Conservation (phyloP, 53 echinoderm and acorn worm species). For the Hippasteria phrygiana region DNA sequence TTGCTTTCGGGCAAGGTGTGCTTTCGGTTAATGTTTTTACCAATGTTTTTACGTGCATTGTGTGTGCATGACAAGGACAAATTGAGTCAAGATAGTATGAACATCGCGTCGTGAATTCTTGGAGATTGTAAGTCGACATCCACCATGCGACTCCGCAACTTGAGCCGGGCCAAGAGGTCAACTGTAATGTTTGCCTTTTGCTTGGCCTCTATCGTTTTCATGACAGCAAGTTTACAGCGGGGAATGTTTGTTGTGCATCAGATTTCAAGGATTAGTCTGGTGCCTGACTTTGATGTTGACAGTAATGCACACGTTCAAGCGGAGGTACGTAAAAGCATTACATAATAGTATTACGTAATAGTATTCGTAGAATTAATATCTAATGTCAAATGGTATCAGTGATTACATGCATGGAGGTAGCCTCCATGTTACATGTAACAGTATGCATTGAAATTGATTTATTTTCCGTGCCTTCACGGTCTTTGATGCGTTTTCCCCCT, state of each 20-base stretch:
- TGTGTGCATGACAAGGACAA: too few relatives aligned
- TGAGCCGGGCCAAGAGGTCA: constrained; percentile 51
- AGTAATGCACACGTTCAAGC: constrained; percentile 32
- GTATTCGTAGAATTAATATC: not conserved
- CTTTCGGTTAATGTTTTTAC: too few relatives aligned
- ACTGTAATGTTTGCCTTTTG: constrained; percentile 51
- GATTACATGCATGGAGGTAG: too few relatives aligned
- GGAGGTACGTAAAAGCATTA: not conserved
- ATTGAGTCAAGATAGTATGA: not conserved
- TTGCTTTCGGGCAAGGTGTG: too few relatives aligned
- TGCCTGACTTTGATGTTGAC: constrained; percentile 23
- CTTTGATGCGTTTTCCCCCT: too few relatives aligned
- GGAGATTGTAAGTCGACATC: too few relatives aligned
- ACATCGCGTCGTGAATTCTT: not conserved
- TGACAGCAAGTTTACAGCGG: constrained; percentile 45
- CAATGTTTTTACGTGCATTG: too few relatives aligned
- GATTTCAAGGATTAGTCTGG: constrained; percentile 32
- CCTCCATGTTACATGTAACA: too few relatives aligned
- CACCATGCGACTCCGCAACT: constrained; percentile 18
- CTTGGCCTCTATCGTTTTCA: constrained; percentile 46
- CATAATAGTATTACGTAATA: constrained; percentile 18
- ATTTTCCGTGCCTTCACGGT: too few relatives aligned
- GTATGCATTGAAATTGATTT: too few relatives aligned
- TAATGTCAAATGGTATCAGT: not conserved
- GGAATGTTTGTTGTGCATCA: not conserved